A percentile compares a stretch with the other conserved stretches of the same genome.
phyloP scores from a whole-genome alignment of 1,140 invertebrate genomes.

The Drosophila tani region DNA sequence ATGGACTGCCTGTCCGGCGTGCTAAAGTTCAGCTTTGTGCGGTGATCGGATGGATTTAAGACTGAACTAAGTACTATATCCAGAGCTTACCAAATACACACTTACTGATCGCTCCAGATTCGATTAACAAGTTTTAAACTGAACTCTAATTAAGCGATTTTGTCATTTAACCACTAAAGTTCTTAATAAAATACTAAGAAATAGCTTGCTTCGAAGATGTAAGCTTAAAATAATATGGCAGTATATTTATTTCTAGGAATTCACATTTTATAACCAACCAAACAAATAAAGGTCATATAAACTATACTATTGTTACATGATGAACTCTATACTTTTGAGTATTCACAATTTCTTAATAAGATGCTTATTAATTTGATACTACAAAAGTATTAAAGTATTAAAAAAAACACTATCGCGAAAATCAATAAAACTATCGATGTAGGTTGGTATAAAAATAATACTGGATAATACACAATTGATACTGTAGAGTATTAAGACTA shows the following conservation, averaged over 20 bases:
- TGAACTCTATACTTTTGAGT: too few species aligned
- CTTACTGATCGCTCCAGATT: not conserved
- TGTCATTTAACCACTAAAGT: not conserved
- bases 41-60: constrained; percentile 30
- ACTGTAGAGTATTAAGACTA: too few species aligned
- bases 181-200: constrained; percentile 8
- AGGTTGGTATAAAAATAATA: too few species aligned
- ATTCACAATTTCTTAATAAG: too few species aligned
- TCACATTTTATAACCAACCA: too few species aligned
- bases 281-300: too few species aligned
- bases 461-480: too few species aligned
- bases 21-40: constrained; percentile 69
- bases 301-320: too few species aligned
- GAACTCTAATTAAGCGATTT: constrained; percentile 7
- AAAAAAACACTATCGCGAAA: too few species aligned
- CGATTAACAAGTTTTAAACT: constrained; percentile 32
- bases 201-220: not conserved
- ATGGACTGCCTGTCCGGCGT: constrained; percentile 58
- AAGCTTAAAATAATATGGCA: not conserved
- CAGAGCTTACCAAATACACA: not conserved
- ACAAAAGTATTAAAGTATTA: too few species aligned
- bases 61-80: constrained; percentile 11
- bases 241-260: not conserved
- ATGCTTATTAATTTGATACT: too few species aligned
- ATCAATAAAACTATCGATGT: too few species aligned